Evolutionary conservation across 2,888 invertebrate genomes (phyloP).

Genomic region (Scaptomyza reducta): DNA sequence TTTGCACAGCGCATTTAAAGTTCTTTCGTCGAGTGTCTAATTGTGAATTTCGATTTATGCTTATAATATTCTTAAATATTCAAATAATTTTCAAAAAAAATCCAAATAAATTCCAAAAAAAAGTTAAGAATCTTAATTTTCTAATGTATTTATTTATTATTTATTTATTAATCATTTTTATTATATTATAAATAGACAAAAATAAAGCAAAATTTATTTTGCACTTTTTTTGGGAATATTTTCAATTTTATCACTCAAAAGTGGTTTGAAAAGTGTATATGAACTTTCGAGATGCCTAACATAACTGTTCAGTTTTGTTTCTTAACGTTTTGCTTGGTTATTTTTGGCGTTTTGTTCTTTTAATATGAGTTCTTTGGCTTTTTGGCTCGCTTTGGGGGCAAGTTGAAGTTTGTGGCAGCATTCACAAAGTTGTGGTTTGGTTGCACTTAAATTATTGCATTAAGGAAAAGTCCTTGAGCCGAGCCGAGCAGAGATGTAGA

Average conservation of each 20-base stretch:
- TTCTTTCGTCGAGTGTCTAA: not conserved
- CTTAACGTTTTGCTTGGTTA: not conserved
- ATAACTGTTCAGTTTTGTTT: constrained; percentile 4
- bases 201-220: not conserved
- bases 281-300: not conserved
- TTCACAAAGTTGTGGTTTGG: constrained; percentile 63
- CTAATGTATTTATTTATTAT: too few species aligned
- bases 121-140: too few species aligned
- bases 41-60: not conserved
- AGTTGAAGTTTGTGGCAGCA: constrained; percentile 11
- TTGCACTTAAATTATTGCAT: constrained; percentile 79
- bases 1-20: not conserved
- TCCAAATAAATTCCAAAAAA: too few species aligned
- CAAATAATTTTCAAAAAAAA: too few species aligned
- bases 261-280: not conserved
- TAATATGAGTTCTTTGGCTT: constrained; percentile 68
- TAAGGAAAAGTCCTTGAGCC: constrained; percentile 67
- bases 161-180: too few species aligned
- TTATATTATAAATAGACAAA: too few species aligned
- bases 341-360: constrained; percentile 53
- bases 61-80: not conserved
- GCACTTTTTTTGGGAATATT: not conserved
- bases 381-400: constrained; percentile 27
- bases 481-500: constrained; percentile 4
- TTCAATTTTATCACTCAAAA: not conserved